These are phyloP conservation scores for Zele albiditarsus DNA, from an alignment of 2,888 invertebrate species.

Conservation along the genomic window DNA sequence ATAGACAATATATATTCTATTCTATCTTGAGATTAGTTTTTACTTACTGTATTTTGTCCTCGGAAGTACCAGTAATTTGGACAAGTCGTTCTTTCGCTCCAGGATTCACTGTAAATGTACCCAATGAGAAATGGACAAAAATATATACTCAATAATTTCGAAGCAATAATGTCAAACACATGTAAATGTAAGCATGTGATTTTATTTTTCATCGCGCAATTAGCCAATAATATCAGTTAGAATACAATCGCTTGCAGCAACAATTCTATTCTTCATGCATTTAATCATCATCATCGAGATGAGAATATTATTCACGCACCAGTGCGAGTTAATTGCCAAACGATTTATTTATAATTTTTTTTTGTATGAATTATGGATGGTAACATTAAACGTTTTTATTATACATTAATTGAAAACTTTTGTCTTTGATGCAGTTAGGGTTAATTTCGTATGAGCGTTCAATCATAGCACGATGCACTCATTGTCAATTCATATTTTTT, in stretches of 20 bases:
- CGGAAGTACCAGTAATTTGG: conserved; percentile 94
- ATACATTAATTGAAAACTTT: not conserved
- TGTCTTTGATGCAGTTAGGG: not conserved
- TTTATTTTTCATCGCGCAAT: not conserved
- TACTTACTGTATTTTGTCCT: conserved; percentile 92
- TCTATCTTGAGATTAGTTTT: not conserved
- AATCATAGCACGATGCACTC: conserved; percentile 34
- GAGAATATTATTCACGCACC: not conserved
- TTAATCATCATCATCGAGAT: not conserved
- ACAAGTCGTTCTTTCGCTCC: conserved; percentile 96
- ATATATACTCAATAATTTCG: not conserved
- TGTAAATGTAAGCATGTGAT: not conserved
- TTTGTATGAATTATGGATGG: not conserved
- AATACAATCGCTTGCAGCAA: conserved; percentile 5
- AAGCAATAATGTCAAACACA: not conserved
- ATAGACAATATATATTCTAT: conserved; percentile 6
- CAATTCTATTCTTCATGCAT: conserved; percentile 5
- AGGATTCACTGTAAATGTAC: conserved; percentile 85
- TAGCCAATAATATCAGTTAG: not conserved
- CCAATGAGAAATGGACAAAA: conserved; percentile 39
- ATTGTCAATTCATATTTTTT: conserved; percentile 18
- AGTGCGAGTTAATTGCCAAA: not conserved
- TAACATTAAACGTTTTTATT: not conserved
- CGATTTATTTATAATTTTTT: not conserved
- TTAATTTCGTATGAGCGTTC: conserved; percentile 8